A percentile compares a stretch with the other conserved stretches of the same genome.
Evolutionary conservation across 2,888 invertebrate species (phyloP).

Genomic region (Dryobota labecula): DNA sequence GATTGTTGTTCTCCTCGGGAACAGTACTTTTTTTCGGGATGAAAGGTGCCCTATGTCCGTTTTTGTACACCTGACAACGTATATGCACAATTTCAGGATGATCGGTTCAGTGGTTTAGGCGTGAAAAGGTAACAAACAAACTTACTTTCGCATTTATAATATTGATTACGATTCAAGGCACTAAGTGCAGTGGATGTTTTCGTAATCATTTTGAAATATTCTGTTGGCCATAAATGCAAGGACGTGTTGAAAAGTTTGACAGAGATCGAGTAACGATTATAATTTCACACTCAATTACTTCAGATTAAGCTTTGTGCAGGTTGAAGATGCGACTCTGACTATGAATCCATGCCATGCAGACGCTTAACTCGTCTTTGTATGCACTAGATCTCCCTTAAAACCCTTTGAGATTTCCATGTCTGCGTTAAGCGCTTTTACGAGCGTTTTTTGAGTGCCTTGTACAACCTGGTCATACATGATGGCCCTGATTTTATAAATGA

Average conservation of each 20-base stretch:
- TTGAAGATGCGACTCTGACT: neutral
- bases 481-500: neutral
- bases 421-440: neutral
- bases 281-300: neutral
- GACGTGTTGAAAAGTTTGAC: neutral
- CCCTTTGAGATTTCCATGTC: slow-evolving; percentile 6
- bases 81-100: no score
- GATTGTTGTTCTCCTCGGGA: no score
- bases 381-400: slow-evolving; percentile 9
- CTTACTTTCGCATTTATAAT: no score
- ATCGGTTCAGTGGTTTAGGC: no score
- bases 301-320: neutral
- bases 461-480: neutral
- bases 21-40: no score
- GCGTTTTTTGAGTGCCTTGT: neutral
- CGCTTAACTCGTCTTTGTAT: neutral
- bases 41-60: no score
- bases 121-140: no score
- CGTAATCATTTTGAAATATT: neutral
- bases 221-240: neutral
- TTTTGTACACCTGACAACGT: no score
- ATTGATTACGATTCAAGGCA: no score
- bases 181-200: neutral
- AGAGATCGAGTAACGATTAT: neutral
- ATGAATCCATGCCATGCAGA: neutral